Conservation (phyloP, 2,797 vertebrate species). For the Crocidura indochinensis region DNA sequence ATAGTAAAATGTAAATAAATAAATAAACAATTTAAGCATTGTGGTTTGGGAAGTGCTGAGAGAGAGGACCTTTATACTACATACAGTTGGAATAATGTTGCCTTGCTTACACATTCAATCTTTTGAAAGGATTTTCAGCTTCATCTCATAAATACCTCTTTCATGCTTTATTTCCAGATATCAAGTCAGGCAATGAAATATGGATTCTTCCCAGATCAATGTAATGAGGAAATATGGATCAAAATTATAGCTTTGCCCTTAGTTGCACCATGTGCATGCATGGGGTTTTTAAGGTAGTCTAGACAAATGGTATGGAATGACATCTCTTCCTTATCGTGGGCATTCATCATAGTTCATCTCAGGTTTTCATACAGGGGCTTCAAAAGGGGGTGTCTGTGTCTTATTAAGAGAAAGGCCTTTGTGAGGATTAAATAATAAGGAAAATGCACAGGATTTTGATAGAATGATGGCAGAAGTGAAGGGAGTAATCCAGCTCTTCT, state of each 20-base stretch:
- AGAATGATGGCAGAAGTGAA: fast-evolving
- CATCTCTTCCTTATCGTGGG: background rate
- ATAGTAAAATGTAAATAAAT: too few relatives aligned
- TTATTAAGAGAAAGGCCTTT: background rate
- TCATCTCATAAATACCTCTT: background rate
- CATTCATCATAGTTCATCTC: background rate
- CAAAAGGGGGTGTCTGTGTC: background rate
- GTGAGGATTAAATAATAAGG: background rate
- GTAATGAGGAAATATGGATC: too few relatives aligned
- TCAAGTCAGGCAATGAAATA: background rate
- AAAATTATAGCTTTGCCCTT: background rate
- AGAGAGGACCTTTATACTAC: background rate
- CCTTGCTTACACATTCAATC: background rate
- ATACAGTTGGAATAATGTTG: background rate
- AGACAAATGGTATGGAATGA: background rate
- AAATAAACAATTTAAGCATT: background rate
- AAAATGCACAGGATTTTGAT: background rate
- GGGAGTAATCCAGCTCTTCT: background rate
- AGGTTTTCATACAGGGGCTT: background rate
- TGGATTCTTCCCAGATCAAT: background rate
- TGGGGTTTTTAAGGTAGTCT: background rate
- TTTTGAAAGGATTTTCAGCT: background rate
- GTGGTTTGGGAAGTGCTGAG: background rate
- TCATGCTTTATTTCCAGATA: conserved; percentile 42
- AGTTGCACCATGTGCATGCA: background rate